Evolutionary conservation across 2,888 invertebrate genomes (phyloP).

Genomic region (Volucella bombylans): DNA sequence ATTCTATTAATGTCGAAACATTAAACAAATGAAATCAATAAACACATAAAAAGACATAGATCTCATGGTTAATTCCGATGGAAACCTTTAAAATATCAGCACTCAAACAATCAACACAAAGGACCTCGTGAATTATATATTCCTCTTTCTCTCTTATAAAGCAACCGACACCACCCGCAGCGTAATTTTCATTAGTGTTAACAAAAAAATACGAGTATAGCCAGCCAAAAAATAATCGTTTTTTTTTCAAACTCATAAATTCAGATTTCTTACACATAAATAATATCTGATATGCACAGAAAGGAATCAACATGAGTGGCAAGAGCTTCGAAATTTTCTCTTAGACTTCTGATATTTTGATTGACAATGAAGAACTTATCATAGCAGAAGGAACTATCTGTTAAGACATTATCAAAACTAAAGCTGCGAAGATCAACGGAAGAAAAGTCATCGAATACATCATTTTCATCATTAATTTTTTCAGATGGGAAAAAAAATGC

Average conservation of each 20-base stretch:
- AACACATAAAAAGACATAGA: conserved; percentile 23
- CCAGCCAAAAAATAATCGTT: too few relatives aligned
- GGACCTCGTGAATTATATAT: too few relatives aligned
- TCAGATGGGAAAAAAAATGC: too few relatives aligned
- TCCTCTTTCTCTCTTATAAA: too few relatives aligned
- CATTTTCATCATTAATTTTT: background rate
- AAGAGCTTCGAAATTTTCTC: conserved; percentile 15
- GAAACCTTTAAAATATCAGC: too few relatives aligned
- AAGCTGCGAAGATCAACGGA: background rate
- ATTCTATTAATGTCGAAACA: conserved; percentile 27
- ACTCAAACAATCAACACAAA: too few relatives aligned
- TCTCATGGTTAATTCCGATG: too few relatives aligned
- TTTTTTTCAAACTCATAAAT: conserved; percentile 20
- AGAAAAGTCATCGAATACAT: background rate
- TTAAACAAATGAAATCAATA: conserved; percentile 32
- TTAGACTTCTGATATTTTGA: conserved; percentile 28
- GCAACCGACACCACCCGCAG: too few relatives aligned
- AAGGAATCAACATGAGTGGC: conserved; percentile 28
- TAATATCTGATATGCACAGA: conserved; percentile 26
- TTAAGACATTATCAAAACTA: background rate
- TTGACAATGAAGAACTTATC: conserved; percentile 26
- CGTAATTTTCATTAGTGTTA: too few relatives aligned
- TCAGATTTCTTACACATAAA: conserved; percentile 35
- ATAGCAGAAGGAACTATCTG: conserved; percentile 15
- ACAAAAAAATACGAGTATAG: too few relatives aligned